These are phyloP conservation scores for Tupaia tana DNA, from an alignment of 2,113 vertebrate genomes.

Conservation along the genomic window DNA sequence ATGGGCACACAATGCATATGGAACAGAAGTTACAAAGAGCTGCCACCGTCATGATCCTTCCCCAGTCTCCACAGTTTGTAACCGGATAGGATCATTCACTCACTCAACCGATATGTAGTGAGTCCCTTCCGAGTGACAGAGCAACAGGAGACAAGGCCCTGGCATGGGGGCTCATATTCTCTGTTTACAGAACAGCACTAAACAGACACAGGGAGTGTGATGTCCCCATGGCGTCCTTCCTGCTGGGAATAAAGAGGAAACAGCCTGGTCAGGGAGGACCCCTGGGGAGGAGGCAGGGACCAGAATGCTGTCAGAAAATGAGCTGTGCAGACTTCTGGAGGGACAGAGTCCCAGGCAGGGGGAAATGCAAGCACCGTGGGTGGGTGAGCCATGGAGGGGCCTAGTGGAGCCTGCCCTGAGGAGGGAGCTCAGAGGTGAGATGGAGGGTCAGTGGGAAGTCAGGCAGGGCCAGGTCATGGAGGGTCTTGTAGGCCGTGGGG, in stretches of 20 bases:
- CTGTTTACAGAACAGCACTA: not conserved
- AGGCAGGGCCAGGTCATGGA: not conserved
- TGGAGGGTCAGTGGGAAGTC: not conserved
- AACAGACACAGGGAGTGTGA: rapidly evolving
- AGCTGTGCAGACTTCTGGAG: not conserved
- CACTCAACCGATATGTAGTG: not conserved
- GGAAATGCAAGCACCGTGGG: not conserved
- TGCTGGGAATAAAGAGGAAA: not conserved
- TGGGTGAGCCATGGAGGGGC: not conserved
- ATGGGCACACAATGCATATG: rapidly evolving
- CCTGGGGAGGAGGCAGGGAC: not conserved
- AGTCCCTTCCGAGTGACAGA: not conserved
- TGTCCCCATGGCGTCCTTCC: not conserved
- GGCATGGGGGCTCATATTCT: not conserved
- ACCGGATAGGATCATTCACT: not conserved
- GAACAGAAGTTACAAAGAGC: not conserved
- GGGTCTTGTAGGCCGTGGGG: not conserved
- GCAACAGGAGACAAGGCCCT: not conserved
- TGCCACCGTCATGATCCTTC: not conserved
- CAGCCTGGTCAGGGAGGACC: too few relatives aligned
- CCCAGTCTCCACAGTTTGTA: not conserved
- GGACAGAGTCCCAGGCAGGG: not conserved
- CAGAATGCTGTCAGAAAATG: not conserved
- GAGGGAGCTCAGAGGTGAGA: not conserved
- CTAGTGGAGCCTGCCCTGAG: not conserved